These are phyloP conservation scores for Heterotis niloticus DNA, from an alignment of 2,113 vertebrate species.

Conservation along the genomic window DNA sequence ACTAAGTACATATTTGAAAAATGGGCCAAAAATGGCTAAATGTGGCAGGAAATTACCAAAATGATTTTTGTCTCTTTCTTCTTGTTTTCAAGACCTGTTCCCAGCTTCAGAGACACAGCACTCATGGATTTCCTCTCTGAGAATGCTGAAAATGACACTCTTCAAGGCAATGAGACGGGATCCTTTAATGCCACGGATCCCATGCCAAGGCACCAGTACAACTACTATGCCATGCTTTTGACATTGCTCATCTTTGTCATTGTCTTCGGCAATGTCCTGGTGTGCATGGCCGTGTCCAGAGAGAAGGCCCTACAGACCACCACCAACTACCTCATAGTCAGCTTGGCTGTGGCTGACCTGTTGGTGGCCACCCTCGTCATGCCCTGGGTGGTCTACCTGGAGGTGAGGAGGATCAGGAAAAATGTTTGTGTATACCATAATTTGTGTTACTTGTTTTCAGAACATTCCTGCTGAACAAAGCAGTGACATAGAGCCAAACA, in stretches of 20 bases:
- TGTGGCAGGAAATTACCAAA: too few relatives aligned
- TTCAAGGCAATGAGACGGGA: constrained; percentile 73
- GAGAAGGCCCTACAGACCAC: constrained; percentile 96
- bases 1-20: too few relatives aligned
- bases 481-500: not conserved
- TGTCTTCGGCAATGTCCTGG: constrained; percentile 93
- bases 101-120: constrained; percentile 55
- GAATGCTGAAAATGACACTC: constrained; percentile 76
- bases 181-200: constrained; percentile 70
- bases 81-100: constrained; percentile 48
- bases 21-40: too few relatives aligned
- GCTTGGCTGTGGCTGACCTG: constrained; percentile 91
- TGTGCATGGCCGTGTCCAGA: constrained; percentile 93
- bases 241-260: constrained; percentile 94
- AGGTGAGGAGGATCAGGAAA: constrained; percentile 67
- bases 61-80: constrained; percentile 13
- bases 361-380: constrained; percentile 91
- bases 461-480: not conserved
- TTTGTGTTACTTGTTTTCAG: not conserved
- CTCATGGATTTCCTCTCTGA: constrained; percentile 88
- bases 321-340: constrained; percentile 98
- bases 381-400: constrained; percentile 94
- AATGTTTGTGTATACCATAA: not conserved
- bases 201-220: constrained; percentile 75
- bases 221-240: constrained; percentile 95